Percentiles rank a stretch among this genome's conserved stretches.
Evolutionary conservation across 2,797 vertebrate genomes (phyloP).

Genomic region (Periparus ater): DNA sequence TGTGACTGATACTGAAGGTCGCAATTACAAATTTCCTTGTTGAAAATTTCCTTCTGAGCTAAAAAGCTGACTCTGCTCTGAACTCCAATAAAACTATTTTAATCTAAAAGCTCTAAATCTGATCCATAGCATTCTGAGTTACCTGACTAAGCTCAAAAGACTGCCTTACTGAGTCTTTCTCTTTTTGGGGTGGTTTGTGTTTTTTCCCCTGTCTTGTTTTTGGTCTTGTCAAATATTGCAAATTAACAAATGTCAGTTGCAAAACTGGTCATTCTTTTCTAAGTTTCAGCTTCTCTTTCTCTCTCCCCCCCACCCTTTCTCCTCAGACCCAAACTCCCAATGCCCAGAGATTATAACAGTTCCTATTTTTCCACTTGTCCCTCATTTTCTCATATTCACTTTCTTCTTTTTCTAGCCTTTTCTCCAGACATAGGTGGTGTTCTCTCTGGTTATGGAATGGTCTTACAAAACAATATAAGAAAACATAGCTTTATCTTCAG

Average conservation of each 20-base stretch:
- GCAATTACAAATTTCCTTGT: background rate
- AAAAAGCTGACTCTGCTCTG: background rate
- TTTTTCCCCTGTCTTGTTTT: background rate
- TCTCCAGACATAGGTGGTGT: background rate
- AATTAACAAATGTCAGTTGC: background rate
- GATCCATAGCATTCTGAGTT: background rate
- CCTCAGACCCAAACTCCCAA: background rate
- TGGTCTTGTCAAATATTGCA: background rate
- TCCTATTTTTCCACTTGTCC: background rate
- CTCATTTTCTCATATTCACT: background rate
- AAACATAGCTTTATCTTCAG: background rate
- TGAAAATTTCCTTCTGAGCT: background rate
- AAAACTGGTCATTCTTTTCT: background rate
- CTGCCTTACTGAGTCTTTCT: background rate
- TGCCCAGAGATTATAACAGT: background rate
- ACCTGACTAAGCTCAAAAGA: background rate
- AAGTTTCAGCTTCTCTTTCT: background rate
- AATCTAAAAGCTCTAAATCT: background rate
- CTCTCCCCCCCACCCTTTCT: background rate
- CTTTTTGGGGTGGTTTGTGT: background rate
- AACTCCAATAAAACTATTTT: background rate
- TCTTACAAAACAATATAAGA: background rate
- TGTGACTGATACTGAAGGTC: background rate
- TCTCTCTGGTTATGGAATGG: background rate
- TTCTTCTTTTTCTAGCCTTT: background rate